Base-by-base conservation (phyloP, 2,797 vertebrate species). In the Leptoclinus maculatus region DNA sequence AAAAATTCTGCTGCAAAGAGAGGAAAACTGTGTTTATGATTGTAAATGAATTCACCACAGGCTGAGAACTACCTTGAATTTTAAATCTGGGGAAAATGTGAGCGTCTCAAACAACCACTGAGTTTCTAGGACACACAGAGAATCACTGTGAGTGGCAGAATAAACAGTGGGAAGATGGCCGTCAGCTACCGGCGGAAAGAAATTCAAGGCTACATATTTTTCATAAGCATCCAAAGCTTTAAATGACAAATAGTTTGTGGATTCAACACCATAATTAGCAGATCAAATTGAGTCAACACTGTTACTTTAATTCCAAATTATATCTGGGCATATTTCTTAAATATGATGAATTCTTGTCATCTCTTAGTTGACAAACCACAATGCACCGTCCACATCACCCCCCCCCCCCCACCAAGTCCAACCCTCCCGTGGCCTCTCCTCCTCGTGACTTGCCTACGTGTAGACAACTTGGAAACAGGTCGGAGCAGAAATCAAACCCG, bases 391-490 rank as follows among this genome's bases (percentile, higher is more conserved):
- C 47, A 65, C 78, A 66, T 74, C 54, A n/a, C 67, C 19, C 78
- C 70, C 76, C 54, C 73, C 70, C 62, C 70, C 39, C n/a, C n/a
- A n/a, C n/a, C n/a, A n/a, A n/a, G 63, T 75, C 36, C 51, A 86
- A 66, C 75, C 75, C 78, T 63, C 29, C 16, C 1, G 43, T 67
- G 87, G 87, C 86, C 88, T 79, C 80, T 47, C 45, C 70, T 41
- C 62, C 62, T 47, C 16, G 49, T 66, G 70, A 67, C 66, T 76
- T n/a, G 83, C 82, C 83, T 84, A 83, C 41, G 68, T 67, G 89
- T 71, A 95, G 94, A 96, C 93, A 89, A 87, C 76, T 72, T 93
- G 93, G 94, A 95, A 93, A 95, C 94, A 93, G 90, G 89, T 83
- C 85, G 83, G 88, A 91, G 89, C 91, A 91, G 88, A 93, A 94